Evolutionary conservation across 2,888 invertebrate species (phyloP), one percentile per base, ranked within the genome.

Genomic region (Drosophila tanythrix): DNA sequence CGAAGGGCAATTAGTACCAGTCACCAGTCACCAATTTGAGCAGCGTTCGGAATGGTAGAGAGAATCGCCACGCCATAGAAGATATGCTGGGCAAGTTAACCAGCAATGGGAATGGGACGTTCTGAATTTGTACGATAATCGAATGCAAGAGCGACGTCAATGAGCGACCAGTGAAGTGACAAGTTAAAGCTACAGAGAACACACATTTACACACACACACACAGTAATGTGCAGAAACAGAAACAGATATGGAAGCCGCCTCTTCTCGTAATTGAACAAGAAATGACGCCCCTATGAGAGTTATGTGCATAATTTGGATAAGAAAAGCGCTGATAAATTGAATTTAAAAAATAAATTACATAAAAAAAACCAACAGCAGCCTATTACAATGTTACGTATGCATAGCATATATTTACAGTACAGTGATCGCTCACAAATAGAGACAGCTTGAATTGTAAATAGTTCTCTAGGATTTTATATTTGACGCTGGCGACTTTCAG

Each of bases 1-100:
- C 36, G n/a, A 76, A 71, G 79, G 70, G 75, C 81, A 79, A 79
- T 70, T 79, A 79, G 90, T 90, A 82, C 86, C 89, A 89, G 86
- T 89, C 86, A 80, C 89, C 79, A 70, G 86, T 88, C 86, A 80
- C 90, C 79, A 71, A 63, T 73, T 72, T 72, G 8, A 46, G 25
- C 15, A 50, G 35, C 53, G 53, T 46, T 58, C 25, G 48, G 6
- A 46, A 25, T 40, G 29, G 15, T 18, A 57, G 43, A 40, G 63
- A 60, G 66, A 74, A 57, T 36, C 29, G 53, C 63, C 51, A 58
- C 61, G 51, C 55, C 67, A 68, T 78, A 76, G 68, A 77, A 77
- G 72, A 81, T 78, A 75, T 76, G 77, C 71, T 79, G 71, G 71
- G 71, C 55, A 35, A 64, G 75, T 75, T 68, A 63, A 65, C 59